Conservation (phyloP, 2,113 vertebrate species). For the Oxyruncus cristatus region DNA sequence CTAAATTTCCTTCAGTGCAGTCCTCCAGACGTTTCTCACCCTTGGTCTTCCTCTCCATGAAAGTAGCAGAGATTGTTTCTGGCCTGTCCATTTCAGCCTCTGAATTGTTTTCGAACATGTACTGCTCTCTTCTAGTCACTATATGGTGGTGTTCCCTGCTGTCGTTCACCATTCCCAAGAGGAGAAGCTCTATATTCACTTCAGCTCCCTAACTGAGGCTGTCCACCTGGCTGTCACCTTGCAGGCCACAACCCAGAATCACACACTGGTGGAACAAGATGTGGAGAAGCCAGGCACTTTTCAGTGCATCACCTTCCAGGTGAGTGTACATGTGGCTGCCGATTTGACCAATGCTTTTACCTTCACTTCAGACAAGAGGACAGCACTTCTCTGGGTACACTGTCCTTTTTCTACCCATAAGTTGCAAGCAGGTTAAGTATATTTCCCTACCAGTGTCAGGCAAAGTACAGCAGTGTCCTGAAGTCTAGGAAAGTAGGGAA, state of each 20-base stretch:
- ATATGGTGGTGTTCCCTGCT: conserved; percentile 42
- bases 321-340: background rate
- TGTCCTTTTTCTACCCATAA: background rate
- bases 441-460: background rate
- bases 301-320: conserved; percentile 37
- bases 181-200: conserved; percentile 41
- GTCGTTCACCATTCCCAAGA: background rate
- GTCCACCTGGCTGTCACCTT: conserved; percentile 23
- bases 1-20: background rate
- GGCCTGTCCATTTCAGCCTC: background rate
- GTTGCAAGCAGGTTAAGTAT: background rate
- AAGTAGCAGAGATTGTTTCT: conserved; percentile 21
- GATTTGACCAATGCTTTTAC: background rate
- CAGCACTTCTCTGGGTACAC: background rate
- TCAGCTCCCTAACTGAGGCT: background rate
- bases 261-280: conserved; percentile 33
- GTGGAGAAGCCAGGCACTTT: conserved; percentile 32
- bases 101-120: background rate
- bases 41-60: background rate
- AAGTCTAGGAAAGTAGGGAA: background rate
- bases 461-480: background rate
- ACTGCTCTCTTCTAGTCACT: conserved; percentile 19
- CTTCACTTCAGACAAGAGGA: background rate
- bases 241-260: background rate
- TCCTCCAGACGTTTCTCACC: background rate